A percentile compares a stretch with the other conserved stretches of the same genome.
Conservation (phyloP, 2,113 vertebrate genomes). For the Syngnathus scovelli region DNA sequence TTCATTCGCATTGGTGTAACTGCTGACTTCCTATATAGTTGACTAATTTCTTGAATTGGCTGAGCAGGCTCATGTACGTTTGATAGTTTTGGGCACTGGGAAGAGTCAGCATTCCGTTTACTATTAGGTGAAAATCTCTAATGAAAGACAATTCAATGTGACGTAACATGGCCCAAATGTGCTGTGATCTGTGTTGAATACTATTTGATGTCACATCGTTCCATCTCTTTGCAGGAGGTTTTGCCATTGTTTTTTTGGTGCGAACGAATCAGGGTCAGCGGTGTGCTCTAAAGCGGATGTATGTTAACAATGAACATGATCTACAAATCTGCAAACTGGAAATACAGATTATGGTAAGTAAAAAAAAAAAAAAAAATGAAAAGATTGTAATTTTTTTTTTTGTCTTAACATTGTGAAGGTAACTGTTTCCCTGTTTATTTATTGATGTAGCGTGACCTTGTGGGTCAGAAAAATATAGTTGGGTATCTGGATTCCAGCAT, state of each 20-base stretch:
- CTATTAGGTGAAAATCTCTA: neutral
- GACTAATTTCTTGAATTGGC: neutral
- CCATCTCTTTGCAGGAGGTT: constrained; percentile 76
- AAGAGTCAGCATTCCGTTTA: neutral
- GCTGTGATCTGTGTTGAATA: neutral
- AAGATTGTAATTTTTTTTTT: neutral
- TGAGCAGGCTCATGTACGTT: neutral
- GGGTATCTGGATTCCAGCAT: constrained; percentile 95
- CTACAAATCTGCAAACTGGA: constrained; percentile 94
- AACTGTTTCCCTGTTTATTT: constrained; percentile 29
- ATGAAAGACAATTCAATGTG: neutral
- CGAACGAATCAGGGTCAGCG: constrained; percentile 87
- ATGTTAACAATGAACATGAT: constrained; percentile 95
- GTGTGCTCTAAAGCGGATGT: constrained; percentile 96
- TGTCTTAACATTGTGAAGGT: neutral
- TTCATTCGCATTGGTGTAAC: neutral
- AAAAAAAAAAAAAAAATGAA: neutral
- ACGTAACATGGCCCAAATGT: neutral
- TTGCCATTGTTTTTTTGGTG: constrained; percentile 94
- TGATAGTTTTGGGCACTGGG: neutral
- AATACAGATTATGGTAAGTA: constrained; percentile 97
- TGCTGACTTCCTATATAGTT: neutral
- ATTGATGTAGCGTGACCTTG: constrained; percentile 81
- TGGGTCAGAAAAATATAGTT: constrained; percentile 95
- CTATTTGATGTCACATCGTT: neutral